These are phyloP conservation scores for Mesorhabditis sp. DNA, from an alignment of 2,888 invertebrate species.

Conservation along the genomic window DNA sequence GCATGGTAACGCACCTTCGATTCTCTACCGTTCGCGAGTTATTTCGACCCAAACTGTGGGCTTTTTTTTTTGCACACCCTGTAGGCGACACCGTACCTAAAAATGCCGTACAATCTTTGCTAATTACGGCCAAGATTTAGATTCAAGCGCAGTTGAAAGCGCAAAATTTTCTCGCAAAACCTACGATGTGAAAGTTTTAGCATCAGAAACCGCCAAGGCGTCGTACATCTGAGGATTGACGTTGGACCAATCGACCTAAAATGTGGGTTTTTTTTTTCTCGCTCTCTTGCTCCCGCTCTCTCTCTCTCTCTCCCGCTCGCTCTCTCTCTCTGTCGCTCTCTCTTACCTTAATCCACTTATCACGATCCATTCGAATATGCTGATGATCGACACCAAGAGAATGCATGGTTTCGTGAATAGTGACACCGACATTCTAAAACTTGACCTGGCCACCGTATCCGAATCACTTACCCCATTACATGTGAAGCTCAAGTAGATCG, in stretches of 20 bases:
- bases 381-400: constrained; percentile 48
- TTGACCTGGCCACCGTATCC: background rate
- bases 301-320: too few species aligned
- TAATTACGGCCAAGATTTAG: too few species aligned
- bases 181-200: constrained; percentile 42
- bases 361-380: constrained; percentile 44
- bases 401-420: constrained; percentile 51
- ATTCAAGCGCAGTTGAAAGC: too few species aligned
- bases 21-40: too few species aligned
- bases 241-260: constrained; percentile 45
- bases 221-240: constrained; percentile 52
- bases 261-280: background rate
- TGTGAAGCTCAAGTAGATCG: constrained; percentile 34
- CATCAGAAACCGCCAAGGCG: constrained; percentile 46
- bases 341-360: constrained; percentile 29
- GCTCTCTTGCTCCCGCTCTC: too few species aligned
- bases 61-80: too few species aligned
- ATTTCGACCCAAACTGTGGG: too few species aligned
- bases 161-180: constrained; percentile 8
- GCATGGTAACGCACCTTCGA: too few species aligned
- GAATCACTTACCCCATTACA: constrained; percentile 17
- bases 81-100: too few species aligned
- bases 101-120: too few species aligned
- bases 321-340: background rate
- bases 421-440: constrained; percentile 35